A percentile compares a stretch with the other conserved stretches of the same genome.
These are phyloP conservation scores for Trachelus stipa DNA, from an alignment of 2,888 invertebrate species.

Conservation along the genomic window DNA sequence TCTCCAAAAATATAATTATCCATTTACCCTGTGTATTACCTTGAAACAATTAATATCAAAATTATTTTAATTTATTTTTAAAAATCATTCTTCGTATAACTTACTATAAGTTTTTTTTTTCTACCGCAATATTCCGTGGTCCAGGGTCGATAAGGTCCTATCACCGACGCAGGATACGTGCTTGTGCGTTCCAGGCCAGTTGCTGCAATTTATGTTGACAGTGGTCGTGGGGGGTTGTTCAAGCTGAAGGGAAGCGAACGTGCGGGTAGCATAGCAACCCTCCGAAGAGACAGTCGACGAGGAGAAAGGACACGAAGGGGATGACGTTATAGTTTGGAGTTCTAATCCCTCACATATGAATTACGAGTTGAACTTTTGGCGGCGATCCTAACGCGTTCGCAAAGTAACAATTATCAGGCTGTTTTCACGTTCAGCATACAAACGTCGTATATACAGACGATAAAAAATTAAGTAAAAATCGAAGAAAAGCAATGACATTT, in stretches of 20 bases:
- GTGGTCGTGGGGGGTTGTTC: conserved; percentile 29
- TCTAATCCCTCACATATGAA: conserved; percentile 25
- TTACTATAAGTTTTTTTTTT: too few relatives aligned
- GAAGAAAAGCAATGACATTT: too few relatives aligned
- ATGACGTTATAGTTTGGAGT: not conserved
- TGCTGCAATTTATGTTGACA: conserved; percentile 33
- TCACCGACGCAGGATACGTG: not conserved
- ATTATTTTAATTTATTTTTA: too few relatives aligned
- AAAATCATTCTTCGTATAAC: too few relatives aligned
- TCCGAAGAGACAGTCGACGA: conserved; percentile 23
- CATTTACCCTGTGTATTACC: too few relatives aligned
- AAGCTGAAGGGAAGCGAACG: conserved; percentile 13
- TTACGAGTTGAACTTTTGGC: conserved; percentile 27
- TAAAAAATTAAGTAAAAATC: too few relatives aligned
- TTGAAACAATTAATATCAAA: too few relatives aligned
- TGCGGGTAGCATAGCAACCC: conserved; percentile 1
- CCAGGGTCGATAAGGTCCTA: not conserved
- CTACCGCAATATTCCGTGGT: not conserved
- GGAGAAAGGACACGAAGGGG: conserved; percentile 11
- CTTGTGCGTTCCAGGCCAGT: not conserved
- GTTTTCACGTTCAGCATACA: too few relatives aligned
- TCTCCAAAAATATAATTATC: too few relatives aligned
- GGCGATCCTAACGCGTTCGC: not conserved
- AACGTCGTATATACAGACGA: too few relatives aligned
- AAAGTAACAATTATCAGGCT: too few relatives aligned